Conservation (phyloP, 2,888 invertebrate genomes). For the Podotricha telesiphe region DNA sequence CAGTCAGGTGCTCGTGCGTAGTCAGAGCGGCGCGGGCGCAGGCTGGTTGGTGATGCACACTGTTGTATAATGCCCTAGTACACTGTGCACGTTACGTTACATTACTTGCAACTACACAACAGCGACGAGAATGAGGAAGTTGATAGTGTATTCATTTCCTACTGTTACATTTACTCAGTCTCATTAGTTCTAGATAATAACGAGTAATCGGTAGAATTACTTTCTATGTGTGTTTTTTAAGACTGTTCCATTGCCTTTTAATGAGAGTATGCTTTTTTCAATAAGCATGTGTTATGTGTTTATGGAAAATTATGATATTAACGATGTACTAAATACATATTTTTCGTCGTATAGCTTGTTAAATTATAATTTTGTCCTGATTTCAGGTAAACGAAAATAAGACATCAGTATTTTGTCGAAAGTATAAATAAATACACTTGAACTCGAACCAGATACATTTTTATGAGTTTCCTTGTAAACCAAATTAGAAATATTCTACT, state of each 20-base stretch:
- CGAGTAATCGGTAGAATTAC: constrained; percentile 41
- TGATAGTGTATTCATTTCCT: constrained; percentile 64
- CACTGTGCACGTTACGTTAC: constrained; percentile 62
- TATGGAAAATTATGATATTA: not conserved
- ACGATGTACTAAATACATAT: not conserved
- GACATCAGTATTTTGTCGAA: constrained; percentile 57
- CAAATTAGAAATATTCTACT: constrained; percentile 32
- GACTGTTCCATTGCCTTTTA: constrained; percentile 16
- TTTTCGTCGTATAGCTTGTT: not conserved
- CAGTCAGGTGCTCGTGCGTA: constrained; percentile 51
- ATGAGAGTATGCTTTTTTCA: not conserved
- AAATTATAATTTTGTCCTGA: constrained; percentile 55
- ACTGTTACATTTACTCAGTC: constrained; percentile 71
- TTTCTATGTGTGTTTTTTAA: constrained; percentile 32
- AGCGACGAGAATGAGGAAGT: constrained; percentile 74
- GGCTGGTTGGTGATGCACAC: constrained; percentile 50
- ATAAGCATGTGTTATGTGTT: not conserved
- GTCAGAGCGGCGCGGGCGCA: constrained; percentile 70
- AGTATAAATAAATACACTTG: constrained; percentile 54
- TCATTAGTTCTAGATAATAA: constrained; percentile 52
- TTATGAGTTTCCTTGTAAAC: constrained; percentile 50
- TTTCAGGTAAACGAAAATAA: constrained; percentile 51
- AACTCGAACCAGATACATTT: constrained; percentile 75
- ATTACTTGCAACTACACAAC: constrained; percentile 63
- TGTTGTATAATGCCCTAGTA: constrained; percentile 62